Conservation (phyloP, 1,140 invertebrate genomes). For the Drosophila tristis region DNA sequence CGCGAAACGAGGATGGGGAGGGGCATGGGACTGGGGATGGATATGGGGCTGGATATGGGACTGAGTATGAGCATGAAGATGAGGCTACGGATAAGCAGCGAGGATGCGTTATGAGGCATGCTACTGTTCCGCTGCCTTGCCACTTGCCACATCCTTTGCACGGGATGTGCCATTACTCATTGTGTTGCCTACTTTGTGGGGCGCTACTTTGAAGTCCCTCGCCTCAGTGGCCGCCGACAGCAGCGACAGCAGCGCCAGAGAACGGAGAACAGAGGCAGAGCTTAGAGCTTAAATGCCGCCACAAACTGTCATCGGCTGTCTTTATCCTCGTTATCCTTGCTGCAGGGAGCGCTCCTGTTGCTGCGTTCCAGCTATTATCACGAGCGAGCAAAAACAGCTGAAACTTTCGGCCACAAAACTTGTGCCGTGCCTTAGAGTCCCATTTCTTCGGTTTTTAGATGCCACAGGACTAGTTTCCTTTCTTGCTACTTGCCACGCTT, state of each 20-base stretch:
- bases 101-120: conserved; percentile 44
- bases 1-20: conserved; percentile 17
- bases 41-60: neutral
- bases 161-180: conserved; percentile 33
- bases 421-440: conserved; percentile 20
- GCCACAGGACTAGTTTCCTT: too few relatives aligned
- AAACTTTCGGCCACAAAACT: conserved; percentile 16
- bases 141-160: conserved; percentile 7
- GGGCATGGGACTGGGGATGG: too few relatives aligned
- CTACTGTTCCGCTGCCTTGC: conserved; percentile 13
- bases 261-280: too few relatives aligned
- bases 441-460: neutral
- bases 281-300: too few relatives aligned
- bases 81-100: too few relatives aligned
- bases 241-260: too few relatives aligned
- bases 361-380: too few relatives aligned
- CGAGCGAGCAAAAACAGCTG: too few relatives aligned
- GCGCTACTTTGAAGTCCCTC: conserved; percentile 26
- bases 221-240: neutral
- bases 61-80: too few relatives aligned
- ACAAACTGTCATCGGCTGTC: conserved; percentile 29
- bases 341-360: too few relatives aligned
- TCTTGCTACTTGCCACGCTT: too few relatives aligned
- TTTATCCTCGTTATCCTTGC: conserved; percentile 28
- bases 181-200: conserved; percentile 38